phyloP scores from a whole-genome alignment of 2,888 invertebrate genomes.

The Volucella zonaria region DNA sequence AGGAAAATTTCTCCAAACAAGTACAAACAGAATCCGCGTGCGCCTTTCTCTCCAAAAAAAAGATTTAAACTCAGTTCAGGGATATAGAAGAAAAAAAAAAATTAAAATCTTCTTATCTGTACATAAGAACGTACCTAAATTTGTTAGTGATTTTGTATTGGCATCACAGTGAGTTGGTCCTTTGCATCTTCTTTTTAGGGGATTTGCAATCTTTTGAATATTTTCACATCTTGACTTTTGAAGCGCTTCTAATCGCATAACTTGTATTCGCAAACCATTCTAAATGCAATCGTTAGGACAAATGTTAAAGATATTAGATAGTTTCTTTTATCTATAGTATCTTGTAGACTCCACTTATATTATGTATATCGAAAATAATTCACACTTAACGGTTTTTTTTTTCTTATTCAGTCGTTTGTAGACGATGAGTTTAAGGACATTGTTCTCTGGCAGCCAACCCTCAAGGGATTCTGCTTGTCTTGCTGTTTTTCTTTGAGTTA shows the following conservation, averaged over 20 bases:
- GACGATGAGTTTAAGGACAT: too few relatives aligned
- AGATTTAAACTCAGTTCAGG: slow-evolving; percentile 41
- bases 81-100: slow-evolving; percentile 15
- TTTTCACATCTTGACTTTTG: slow-evolving; percentile 39
- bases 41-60: slow-evolving; percentile 45
- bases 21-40: slow-evolving; percentile 62
- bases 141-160: neutral
- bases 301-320: too few relatives aligned
- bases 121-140: neutral
- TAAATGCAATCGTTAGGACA: too few relatives aligned
- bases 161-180: neutral
- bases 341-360: too few relatives aligned
- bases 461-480: too few relatives aligned
- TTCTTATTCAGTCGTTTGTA: too few relatives aligned
- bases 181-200: neutral
- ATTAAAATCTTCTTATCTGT: slow-evolving; percentile 19
- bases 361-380: too few relatives aligned
- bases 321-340: too few relatives aligned
- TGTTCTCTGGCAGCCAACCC: too few relatives aligned
- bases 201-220: slow-evolving; percentile 22
- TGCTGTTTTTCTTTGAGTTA: too few relatives aligned
- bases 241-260: slow-evolving; percentile 55
- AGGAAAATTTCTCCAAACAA: slow-evolving; percentile 43
- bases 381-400: too few relatives aligned
- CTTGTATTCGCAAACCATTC: neutral